Conservation (phyloP, 2,113 vertebrate species). For the Rhinopomastus cyanomelas region DNA sequence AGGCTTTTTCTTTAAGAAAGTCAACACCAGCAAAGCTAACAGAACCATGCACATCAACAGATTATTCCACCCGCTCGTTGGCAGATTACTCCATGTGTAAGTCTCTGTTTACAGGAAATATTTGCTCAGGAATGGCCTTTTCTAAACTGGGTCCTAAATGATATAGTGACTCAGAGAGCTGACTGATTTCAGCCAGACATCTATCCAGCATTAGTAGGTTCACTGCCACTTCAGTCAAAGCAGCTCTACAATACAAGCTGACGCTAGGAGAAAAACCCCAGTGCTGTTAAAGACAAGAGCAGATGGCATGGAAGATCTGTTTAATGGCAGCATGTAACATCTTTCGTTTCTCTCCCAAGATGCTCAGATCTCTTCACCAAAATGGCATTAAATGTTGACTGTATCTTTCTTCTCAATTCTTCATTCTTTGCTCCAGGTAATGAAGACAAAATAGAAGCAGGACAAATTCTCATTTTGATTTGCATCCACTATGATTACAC, state of each 20-base stretch:
- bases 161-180: constrained; percentile 1
- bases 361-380: not conserved
- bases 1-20: not conserved
- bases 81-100: not conserved
- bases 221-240: not conserved
- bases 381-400: not conserved
- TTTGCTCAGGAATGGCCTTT: constrained; percentile 30
- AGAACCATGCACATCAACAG: not conserved
- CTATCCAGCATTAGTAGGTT: not conserved
- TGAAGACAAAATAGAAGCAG: not conserved
- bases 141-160: constrained; percentile 9
- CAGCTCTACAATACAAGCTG: not conserved
- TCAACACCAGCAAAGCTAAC: not conserved
- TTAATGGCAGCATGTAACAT: not conserved
- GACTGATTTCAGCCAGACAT: not conserved
- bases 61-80: not conserved
- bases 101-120: constrained; percentile 51
- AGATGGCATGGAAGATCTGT: not conserved
- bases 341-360: not conserved
- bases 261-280: not conserved
- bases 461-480: not conserved
- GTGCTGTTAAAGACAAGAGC: not conserved
- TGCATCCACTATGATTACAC: not conserved
- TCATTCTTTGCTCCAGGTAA: not conserved
- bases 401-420: not conserved